Conservation (phyloP, 2,888 invertebrate species). For the Pyrgus malvae region DNA sequence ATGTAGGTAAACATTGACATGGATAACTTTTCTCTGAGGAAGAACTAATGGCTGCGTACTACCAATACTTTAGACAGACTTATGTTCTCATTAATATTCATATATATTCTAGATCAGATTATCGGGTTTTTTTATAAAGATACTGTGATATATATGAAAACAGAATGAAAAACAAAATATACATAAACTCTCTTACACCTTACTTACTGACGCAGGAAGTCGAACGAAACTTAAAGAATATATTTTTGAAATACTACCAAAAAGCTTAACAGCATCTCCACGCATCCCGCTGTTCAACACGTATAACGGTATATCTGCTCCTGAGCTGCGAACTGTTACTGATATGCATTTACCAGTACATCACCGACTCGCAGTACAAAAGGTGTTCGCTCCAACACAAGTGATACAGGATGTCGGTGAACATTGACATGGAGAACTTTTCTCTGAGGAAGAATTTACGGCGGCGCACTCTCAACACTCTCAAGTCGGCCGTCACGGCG, state of each 20-base stretch:
- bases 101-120: too few relatives aligned
- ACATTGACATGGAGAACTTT: constrained; percentile 72
- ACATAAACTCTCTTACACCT: too few relatives aligned
- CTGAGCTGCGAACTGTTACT: constrained; percentile 54
- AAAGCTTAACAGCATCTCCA: constrained; percentile 42
- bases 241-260: too few relatives aligned
- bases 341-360: constrained; percentile 76
- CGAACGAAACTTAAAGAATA: too few relatives aligned
- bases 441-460: constrained; percentile 71
- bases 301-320: constrained; percentile 55
- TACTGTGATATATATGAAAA: too few relatives aligned
- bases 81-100: too few relatives aligned
- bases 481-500: constrained; percentile 72
- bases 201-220: too few relatives aligned
- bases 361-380: constrained; percentile 65
- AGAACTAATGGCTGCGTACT: constrained; percentile 70
- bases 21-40: constrained; percentile 70
- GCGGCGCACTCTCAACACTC: constrained; percentile 69
- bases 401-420: constrained; percentile 58
- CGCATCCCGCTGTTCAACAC: constrained; percentile 51
- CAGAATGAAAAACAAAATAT: too few relatives aligned
- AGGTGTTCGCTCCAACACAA: constrained; percentile 46
- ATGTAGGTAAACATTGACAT: constrained; percentile 74
- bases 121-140: too few relatives aligned
- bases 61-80: constrained; percentile 73